phyloP scores from a whole-genome alignment of 2,888 invertebrate species.

The Autographa gamma region DNA sequence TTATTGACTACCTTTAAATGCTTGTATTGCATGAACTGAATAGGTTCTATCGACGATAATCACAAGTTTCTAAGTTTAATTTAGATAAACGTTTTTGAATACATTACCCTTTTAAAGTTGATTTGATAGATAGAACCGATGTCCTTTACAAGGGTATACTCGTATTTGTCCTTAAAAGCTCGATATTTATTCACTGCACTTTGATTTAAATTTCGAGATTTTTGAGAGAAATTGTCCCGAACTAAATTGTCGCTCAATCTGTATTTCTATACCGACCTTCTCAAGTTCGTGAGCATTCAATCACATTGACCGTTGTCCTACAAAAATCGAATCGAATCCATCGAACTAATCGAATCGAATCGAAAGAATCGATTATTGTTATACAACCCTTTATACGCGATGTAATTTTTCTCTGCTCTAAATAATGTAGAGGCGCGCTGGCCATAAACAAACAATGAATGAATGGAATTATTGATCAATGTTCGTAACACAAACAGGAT shows the following conservation, averaged over 20 bases:
- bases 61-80: slow-evolving; percentile 39
- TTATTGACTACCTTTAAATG: slow-evolving; percentile 37
- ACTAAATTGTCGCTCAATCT: not conserved
- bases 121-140: slow-evolving; percentile 14
- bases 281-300: slow-evolving; percentile 8
- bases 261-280: slow-evolving; percentile 7
- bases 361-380: not conserved
- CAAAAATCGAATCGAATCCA: slow-evolving; percentile 8
- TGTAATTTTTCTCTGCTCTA: slow-evolving; percentile 20
- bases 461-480: slow-evolving; percentile 59
- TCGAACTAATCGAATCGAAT: not conserved
- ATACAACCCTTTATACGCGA: not conserved
- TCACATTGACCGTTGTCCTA: slow-evolving; percentile 5
- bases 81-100: slow-evolving; percentile 42
- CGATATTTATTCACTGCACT: not conserved
- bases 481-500: slow-evolving; percentile 43
- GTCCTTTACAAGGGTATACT: slow-evolving; percentile 11
- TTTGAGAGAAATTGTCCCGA: not conserved
- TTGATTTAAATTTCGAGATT: slow-evolving; percentile 1
- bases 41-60: slow-evolving; percentile 32
- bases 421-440: slow-evolving; percentile 22
- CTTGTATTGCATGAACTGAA: slow-evolving; percentile 32
- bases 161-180: slow-evolving; percentile 2
- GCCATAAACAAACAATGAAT: slow-evolving; percentile 56
- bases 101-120: slow-evolving; percentile 35